Conservation (phyloP, 2,113 vertebrate species). For the Aldabrachelys gigantea region DNA sequence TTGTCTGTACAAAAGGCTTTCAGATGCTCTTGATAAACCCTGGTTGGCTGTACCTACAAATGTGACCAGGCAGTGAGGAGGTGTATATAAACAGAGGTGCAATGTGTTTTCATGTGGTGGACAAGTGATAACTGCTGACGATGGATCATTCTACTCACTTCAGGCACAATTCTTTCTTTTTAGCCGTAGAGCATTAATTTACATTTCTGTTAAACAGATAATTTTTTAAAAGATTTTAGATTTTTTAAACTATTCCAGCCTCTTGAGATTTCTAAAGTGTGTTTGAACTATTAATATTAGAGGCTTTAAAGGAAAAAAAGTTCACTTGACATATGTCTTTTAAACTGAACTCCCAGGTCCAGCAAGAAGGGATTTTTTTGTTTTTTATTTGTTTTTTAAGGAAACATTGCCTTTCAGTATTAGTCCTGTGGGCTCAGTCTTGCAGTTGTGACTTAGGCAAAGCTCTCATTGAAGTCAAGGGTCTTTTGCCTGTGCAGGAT, state of each 20-base stretch:
- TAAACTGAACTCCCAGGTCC: conserved; percentile 24
- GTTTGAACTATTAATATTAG: conserved; percentile 29
- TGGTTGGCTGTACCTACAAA: not conserved
- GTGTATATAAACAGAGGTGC: not conserved
- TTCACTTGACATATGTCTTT: not conserved
- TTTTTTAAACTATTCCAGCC: not conserved
- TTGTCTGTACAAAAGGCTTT: not conserved
- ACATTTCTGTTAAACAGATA: conserved; percentile 37
- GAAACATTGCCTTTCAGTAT: conserved; percentile 23
- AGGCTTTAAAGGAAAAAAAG: not conserved
- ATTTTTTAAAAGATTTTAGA: not conserved
- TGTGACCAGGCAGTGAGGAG: not conserved
- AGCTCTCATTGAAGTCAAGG: not conserved
- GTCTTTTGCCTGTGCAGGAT: not conserved
- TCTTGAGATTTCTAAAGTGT: conserved; percentile 41
- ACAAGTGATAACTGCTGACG: not conserved
- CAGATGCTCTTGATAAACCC: not conserved
- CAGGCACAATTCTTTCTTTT: conserved; percentile 32
- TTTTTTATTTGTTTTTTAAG: not conserved
- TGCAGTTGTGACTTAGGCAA: conserved; percentile 5
- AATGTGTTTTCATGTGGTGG: conserved; percentile 22
- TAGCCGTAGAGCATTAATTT: conserved; percentile 19
- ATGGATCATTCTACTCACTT: conserved; percentile 13
- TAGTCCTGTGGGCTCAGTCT: conserved; percentile 34
- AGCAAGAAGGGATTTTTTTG: conserved; percentile 28